A percentile compares a stretch with the other conserved stretches of the same genome.
Conservation (phyloP, 2,113 vertebrate genomes). For the Daphoenositta chrysoptera region DNA sequence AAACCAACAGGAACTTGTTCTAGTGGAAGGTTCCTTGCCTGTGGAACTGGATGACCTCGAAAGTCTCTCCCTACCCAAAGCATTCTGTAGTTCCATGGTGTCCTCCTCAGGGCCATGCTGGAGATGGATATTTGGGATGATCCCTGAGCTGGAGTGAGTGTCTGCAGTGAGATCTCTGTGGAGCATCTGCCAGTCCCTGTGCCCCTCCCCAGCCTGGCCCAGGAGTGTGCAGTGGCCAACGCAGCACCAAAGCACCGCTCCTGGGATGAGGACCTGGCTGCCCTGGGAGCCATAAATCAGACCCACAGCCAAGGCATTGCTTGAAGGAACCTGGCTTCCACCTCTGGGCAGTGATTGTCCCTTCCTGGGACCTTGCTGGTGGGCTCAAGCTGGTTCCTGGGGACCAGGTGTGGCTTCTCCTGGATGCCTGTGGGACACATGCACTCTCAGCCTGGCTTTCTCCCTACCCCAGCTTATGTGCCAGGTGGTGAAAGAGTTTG, state of each 20-base stretch:
- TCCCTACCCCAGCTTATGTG: fast-evolving
- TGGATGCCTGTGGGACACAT: not conserved
- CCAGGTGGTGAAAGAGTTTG: not conserved
- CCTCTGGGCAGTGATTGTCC: fast-evolving
- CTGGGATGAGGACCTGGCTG: not conserved
- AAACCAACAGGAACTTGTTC: not conserved
- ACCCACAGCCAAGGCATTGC: not conserved
- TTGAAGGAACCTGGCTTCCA: not conserved
- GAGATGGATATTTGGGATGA: not conserved
- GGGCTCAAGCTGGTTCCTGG: not conserved
- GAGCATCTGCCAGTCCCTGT: not conserved
- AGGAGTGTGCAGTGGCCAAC: not conserved
- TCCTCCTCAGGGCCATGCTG: not conserved
- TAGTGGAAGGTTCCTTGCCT: not conserved
- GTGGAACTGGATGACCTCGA: not conserved
- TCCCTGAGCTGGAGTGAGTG: not conserved
- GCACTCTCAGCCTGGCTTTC: fast-evolving
- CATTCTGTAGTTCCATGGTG: not conserved
- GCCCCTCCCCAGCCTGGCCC: not conserved
- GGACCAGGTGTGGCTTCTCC: not conserved
- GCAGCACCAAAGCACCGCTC: not conserved
- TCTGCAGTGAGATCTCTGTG: not conserved
- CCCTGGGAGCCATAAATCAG: not conserved
- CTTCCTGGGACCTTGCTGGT: not conserved
- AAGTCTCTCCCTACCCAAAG: not conserved